Base-by-base conservation (phyloP, 2,113 vertebrate genomes). In the Carollia perspicillata region DNA sequence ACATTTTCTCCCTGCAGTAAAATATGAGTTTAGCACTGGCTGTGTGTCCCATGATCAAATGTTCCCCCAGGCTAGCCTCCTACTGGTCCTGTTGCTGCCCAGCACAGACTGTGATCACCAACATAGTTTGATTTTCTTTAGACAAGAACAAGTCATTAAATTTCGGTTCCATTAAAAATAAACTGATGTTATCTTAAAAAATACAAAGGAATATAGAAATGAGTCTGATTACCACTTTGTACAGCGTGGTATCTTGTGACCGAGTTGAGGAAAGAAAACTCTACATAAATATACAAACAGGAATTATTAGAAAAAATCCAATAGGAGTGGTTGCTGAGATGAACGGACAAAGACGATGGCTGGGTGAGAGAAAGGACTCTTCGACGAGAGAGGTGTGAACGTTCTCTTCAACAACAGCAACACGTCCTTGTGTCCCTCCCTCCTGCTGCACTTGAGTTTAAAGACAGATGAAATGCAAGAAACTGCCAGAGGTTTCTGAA, bases 371-470 rank as follows among this genome's bases (percentile, higher is more conserved):
- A 51, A 97, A 97, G 88, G 77, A 71, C 0, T 1, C 63, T 74
- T 79, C 85, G 84, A 89, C 85, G 84, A 89, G 90, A 58, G 58
- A 96, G 47, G 80, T 93, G 79, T 95, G 91, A 96, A 81, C 84
- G 55, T 85, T 96, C 95, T 80, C 85, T 97, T 93, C 94, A 75
- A 95, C 28, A 35, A 16, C 22, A 35, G 63, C 49, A 58, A 28
- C 75, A 92, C 90, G 28, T 71, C 51, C 69, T 69, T 37, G 11
- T 30, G 28, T 93, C 4, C 0, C 26, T 90, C 86, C n/a, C 1
- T 68, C 42, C 42, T 3, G 26, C 55, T 69, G n/a, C 16, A 47
- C 28, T 18, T 5, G 22, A 58, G 12, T 14, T 17, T n/a, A 58
- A 53, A 87, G 55, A 94, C 17, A 63, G 28, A 47, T 23, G 66